Evolutionary conservation across 2,888 invertebrate species (phyloP), one percentile per base, ranked within the genome.

Genomic region (Drosophila kambysellisi): DNA sequence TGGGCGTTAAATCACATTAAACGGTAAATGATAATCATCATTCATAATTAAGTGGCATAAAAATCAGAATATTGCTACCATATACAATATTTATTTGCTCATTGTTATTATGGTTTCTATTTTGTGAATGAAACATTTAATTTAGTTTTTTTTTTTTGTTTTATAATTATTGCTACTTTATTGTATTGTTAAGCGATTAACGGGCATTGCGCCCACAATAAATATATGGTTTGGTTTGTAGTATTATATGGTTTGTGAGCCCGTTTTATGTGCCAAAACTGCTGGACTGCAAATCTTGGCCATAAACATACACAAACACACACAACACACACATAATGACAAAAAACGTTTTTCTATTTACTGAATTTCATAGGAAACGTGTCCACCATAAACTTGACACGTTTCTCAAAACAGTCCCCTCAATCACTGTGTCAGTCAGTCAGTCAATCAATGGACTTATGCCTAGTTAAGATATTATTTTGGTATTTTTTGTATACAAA

Each of bases 111-210:
- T 50, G 72, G 32, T 57, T 60, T 39, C 52, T 52, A 65, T 52
- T 61, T 73, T 57, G 46, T 59, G 43, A 77, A 73, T 72, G 77
- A 75, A 77, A 79, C 81, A 90, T 90, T 90, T 84, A 78, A 81
- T 83, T 82, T 90, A 79, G 79, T 80, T 86, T 85, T 91, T 9
- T 29, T 9, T 50, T 50, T 50, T 29, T n/a, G 50, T 50, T 50
- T 91, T 92, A 92, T 91, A 91, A 91, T 91, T 91, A 90, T 91
- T 91, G 91, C 91, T 91, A 92, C 91, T 92, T 91, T 91, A 92
- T 91, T 91, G 92, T 91, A 89, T 91, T 91, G 87, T 91, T 92
- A 91, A 92, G 83, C 90, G 89, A 91, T 91, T 92, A 90, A 89
- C 81, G 68, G 70, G 70, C 74, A 74, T 65, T 64, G 63, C 67